Evolutionary conservation across 1,140 invertebrate species (phyloP).

Genomic region (Apocrypta bakeri): DNA sequence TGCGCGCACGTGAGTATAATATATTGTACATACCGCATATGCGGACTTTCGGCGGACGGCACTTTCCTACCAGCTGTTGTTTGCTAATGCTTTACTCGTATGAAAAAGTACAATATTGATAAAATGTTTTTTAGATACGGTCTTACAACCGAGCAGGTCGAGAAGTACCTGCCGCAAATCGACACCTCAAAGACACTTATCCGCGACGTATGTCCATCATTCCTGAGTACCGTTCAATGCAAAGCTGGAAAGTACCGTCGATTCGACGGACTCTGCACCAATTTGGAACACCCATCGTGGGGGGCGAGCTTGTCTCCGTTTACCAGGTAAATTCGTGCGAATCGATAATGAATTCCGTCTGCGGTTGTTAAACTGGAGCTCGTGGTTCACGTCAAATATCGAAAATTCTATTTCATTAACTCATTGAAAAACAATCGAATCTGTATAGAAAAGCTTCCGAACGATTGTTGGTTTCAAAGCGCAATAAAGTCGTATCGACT

Average conservation of each 20-base stretch:
- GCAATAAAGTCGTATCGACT: too few relatives aligned
- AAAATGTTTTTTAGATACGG: conserved; percentile 87
- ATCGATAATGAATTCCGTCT: neutral
- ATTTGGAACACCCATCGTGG: conserved; percentile 92
- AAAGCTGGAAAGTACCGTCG: conserved; percentile 92
- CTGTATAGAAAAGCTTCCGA: neutral
- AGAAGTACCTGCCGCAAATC: conserved; percentile 90
- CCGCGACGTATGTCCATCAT: conserved; percentile 90
- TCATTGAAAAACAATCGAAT: too few relatives aligned
- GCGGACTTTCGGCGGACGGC: too few relatives aligned
- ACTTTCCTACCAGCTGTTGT: too few relatives aligned
- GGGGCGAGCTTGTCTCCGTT: conserved; percentile 90
- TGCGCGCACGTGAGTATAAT: conserved; percentile 84
- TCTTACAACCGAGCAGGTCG: conserved; percentile 88
- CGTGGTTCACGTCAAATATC: too few relatives aligned
- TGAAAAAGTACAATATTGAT: too few relatives aligned
- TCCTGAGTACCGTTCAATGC: conserved; percentile 90
- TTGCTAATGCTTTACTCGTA: conserved; percentile 40
- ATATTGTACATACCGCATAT: too few relatives aligned
- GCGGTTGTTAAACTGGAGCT: too few relatives aligned
- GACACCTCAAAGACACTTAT: conserved; percentile 93
- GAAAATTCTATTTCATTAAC: neutral
- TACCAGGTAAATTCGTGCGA: conserved; percentile 77
- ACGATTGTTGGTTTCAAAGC: too few relatives aligned
- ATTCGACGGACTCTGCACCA: conserved; percentile 94